Conservation (phyloP, 2,113 vertebrate species). For the Periophthalmus modestus region DNA sequence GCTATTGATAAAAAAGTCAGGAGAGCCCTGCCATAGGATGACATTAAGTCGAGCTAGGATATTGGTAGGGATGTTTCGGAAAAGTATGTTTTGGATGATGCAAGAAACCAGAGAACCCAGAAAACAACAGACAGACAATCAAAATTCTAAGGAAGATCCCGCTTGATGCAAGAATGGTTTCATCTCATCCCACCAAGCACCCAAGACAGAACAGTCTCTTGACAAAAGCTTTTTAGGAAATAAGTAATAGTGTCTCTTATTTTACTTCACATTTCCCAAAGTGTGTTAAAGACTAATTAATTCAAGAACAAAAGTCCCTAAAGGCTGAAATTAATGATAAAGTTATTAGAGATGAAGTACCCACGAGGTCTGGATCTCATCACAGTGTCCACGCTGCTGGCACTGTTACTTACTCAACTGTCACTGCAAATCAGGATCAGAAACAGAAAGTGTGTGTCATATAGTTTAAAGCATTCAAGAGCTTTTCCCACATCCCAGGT, state of each 20-base stretch:
- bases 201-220: not conserved
- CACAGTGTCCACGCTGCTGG: conserved; percentile 54
- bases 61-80: not conserved
- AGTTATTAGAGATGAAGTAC: conserved; percentile 77
- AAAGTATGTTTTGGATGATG: not conserved
- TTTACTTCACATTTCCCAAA: conserved; percentile 62
- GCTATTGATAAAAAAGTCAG: too few relatives aligned
- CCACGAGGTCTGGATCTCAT: conserved; percentile 73
- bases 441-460: conserved; percentile 19
- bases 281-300: conserved; percentile 74
- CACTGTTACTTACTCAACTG: conserved; percentile 70
- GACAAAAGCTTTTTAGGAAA: not conserved
- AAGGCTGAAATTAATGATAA: conserved; percentile 79
- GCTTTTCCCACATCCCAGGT: conserved; percentile 38
- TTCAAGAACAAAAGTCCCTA: conserved; percentile 77
- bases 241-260: conserved; percentile 34
- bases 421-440: conserved; percentile 63
- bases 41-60: too few relatives aligned
- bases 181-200: not conserved
- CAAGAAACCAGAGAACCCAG: not conserved
- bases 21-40: too few relatives aligned
- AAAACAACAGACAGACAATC: not conserved
- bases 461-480: conserved; percentile 33
- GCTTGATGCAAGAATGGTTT: not conserved
- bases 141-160: not conserved